These are phyloP conservation scores for Chaetodon auriga DNA, from an alignment of 2,113 vertebrate genomes.

Conservation along the genomic window DNA sequence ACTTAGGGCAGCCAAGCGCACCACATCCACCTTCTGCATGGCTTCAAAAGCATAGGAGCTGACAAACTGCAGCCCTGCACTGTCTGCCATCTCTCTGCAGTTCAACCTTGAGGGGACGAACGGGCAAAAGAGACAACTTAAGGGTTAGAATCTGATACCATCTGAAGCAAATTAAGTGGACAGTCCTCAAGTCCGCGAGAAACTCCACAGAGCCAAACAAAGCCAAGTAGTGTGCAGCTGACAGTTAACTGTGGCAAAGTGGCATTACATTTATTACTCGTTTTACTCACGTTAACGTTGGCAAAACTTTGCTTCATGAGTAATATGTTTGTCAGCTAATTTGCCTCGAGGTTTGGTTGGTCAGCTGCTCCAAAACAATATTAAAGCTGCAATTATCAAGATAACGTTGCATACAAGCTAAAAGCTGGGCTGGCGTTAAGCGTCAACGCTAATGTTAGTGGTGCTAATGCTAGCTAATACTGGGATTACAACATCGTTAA, in stretches of 20 bases:
- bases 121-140: not conserved
- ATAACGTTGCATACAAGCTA: not conserved
- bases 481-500: not conserved
- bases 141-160: not conserved
- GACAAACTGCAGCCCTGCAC: constrained; percentile 91
- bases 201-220: not conserved
- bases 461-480: constrained; percentile 15
- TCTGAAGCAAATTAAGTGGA: not conserved
- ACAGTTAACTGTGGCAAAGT: not conserved
- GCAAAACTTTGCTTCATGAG: not conserved
- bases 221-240: not conserved
- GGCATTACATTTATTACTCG: not conserved
- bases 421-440: not conserved
- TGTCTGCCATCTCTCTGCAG: constrained; percentile 87
- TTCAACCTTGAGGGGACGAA: constrained; percentile 10
- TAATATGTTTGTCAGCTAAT: not conserved
- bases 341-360: not conserved
- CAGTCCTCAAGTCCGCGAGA: not conserved
- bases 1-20: constrained; percentile 91
- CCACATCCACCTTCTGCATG: constrained; percentile 98
- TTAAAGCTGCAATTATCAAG: not conserved
- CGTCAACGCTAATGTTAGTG: not conserved
- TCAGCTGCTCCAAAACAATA: not conserved
- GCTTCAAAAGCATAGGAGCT: constrained; percentile 96
- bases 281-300: not conserved